Evolutionary conservation across 2,888 invertebrate species (phyloP).

Genomic region (Andricus quercusramuli): DNA sequence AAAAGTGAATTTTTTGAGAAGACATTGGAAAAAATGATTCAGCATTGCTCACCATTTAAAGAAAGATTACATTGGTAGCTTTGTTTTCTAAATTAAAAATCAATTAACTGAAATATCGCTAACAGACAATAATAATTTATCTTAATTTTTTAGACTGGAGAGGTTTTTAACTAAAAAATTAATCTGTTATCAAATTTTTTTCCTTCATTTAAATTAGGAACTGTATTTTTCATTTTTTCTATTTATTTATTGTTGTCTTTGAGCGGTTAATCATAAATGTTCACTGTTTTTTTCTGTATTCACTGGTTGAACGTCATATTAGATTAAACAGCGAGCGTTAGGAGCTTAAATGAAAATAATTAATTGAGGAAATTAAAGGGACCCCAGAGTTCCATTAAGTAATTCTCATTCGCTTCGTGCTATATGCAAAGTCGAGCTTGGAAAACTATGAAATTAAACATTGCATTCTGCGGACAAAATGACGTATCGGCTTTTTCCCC

Average conservation of each 20-base stretch:
- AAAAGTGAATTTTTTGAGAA: too few relatives aligned
- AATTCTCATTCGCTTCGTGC: constrained; percentile 19
- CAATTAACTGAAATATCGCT: too few relatives aligned
- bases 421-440: constrained; percentile 34
- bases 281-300: not conserved
- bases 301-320: constrained; percentile 7
- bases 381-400: constrained; percentile 39
- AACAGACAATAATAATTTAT: too few relatives aligned
- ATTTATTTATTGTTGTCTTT: not conserved
- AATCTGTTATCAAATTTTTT: too few relatives aligned
- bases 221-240: not conserved
- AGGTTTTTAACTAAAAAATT: too few relatives aligned
- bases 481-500: constrained; percentile 7
- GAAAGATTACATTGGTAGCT: too few relatives aligned
- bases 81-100: not conserved
- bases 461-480: constrained; percentile 26
- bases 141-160: too few relatives aligned
- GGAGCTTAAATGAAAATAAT: constrained; percentile 38
- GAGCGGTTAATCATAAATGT: not conserved
- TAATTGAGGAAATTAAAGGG: constrained; percentile 36
- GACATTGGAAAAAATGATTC: too few relatives aligned
- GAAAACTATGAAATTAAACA: constrained; percentile 40
- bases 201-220: not conserved
- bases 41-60: too few relatives aligned
- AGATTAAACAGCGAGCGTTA: constrained; percentile 34